Percentiles rank a stretch among this genome's conserved stretches.
phyloP scores from a whole-genome alignment of 2,888 invertebrate genomes.

The Ophioninae sp. region DNA sequence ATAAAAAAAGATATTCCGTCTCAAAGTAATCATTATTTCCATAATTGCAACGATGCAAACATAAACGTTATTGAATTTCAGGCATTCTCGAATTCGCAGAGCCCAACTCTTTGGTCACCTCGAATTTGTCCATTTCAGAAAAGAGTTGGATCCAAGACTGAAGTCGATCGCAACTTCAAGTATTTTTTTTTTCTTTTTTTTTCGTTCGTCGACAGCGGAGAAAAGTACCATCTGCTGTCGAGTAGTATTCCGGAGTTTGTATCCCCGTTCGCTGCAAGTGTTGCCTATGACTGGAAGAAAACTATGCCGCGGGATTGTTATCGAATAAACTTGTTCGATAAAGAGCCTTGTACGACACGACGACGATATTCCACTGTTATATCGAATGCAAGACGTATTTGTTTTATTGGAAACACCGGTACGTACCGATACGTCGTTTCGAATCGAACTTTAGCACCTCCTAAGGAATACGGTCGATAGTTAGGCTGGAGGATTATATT shows the following conservation, averaged over 20 bases:
- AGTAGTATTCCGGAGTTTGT: not conserved
- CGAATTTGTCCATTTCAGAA: not conserved
- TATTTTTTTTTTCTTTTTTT: not conserved
- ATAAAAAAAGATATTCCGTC: no score
- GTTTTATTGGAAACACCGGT: not conserved
- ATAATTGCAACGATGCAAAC: no score
- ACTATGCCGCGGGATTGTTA: not conserved
- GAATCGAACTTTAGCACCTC: not conserved
- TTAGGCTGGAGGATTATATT: not conserved
- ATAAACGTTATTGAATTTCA: no score
- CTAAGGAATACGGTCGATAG: not conserved
- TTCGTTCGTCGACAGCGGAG: no score
- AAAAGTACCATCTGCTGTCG: not conserved
- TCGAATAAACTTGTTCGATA: not conserved
- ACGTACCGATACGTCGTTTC: not conserved
- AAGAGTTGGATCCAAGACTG: not conserved
- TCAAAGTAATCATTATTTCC: no score
- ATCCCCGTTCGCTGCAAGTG: not conserved
- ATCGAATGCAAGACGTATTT: no score
- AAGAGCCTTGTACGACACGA: not conserved
- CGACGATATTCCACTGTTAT: not conserved
- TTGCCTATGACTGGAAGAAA: not conserved
- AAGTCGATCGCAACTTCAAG: not conserved
- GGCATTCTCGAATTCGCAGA: not conserved
- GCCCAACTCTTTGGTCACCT: not conserved